Conservation (phyloP, 2,888 invertebrate species). For the Lacanobia wlatinum region DNA sequence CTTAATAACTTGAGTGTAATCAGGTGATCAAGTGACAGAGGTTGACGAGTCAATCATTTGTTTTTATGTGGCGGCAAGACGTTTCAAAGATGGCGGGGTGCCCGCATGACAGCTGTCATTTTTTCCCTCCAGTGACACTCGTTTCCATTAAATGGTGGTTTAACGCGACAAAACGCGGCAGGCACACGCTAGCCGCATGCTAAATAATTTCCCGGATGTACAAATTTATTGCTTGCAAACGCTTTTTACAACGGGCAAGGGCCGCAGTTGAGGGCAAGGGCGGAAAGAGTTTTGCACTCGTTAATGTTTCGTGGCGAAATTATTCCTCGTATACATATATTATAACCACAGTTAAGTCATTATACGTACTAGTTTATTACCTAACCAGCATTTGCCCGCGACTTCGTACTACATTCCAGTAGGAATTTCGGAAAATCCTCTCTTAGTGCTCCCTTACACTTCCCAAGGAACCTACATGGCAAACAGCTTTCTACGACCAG, state of each 20-base stretch:
- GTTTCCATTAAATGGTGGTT: constrained; percentile 56
- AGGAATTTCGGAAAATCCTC: too few relatives aligned
- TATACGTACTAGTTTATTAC: constrained; percentile 14
- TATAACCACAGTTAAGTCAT: constrained; percentile 27
- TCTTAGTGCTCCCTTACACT: too few relatives aligned
- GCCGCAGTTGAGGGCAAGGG: constrained; percentile 39
- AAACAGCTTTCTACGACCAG: too few relatives aligned
- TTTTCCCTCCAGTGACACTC: constrained; percentile 58
- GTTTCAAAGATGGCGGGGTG: constrained; percentile 49
- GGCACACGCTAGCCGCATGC: constrained; percentile 68
- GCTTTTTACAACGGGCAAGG: constrained; percentile 63
- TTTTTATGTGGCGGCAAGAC: constrained; percentile 41
- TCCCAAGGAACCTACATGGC: too few relatives aligned
- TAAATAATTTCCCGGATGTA: constrained; percentile 75
- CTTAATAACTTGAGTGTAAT: constrained; percentile 47
- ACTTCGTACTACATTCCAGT: too few relatives aligned
- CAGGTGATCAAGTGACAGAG: constrained; percentile 40
- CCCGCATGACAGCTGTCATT: constrained; percentile 82
- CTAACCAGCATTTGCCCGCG: not conserved
- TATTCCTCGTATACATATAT: constrained; percentile 22
- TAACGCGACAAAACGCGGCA: constrained; percentile 67
- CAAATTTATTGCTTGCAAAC: constrained; percentile 73
- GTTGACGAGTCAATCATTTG: constrained; percentile 49
- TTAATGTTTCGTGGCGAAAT: constrained; percentile 48
- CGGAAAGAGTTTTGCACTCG: constrained; percentile 45